These are phyloP conservation scores for Ptilonorhynchus violaceus DNA, from an alignment of 2,113 vertebrate genomes.

Conservation along the genomic window DNA sequence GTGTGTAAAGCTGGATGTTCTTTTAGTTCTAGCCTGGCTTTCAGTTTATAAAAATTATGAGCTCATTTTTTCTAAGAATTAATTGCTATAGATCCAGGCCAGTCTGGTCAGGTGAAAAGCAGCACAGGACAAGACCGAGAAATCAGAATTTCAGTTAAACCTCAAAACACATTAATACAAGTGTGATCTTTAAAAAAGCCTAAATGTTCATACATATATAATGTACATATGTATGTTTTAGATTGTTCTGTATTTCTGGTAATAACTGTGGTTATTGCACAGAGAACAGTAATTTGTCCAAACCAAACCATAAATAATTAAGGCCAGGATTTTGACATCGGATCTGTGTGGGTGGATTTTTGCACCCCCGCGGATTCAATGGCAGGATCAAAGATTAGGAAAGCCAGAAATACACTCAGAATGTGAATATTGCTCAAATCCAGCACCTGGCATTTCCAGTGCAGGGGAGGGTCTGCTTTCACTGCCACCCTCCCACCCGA, in stretches of 20 bases:
- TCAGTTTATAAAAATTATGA: not conserved
- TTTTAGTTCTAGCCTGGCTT: not conserved
- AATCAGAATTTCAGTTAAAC: not conserved
- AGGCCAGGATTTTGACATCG: not conserved
- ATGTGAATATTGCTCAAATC: not conserved
- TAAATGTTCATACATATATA: not conserved
- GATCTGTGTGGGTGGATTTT: slow-evolving; percentile 58
- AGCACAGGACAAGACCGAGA: not conserved
- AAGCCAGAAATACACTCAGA: slow-evolving; percentile 51
- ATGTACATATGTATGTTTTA: not conserved
- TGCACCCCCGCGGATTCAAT: slow-evolving; percentile 40
- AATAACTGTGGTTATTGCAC: not conserved
- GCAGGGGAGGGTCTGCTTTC: not conserved
- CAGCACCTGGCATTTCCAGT: slow-evolving; percentile 40
- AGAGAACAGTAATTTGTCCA: slow-evolving; percentile 19
- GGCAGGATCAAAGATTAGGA: slow-evolving; percentile 46
- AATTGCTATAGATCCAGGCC: not conserved
- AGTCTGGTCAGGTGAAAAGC: not conserved
- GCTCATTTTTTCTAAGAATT: not conserved
- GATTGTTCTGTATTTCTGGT: not conserved
- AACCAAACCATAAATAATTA: slow-evolving; percentile 21
- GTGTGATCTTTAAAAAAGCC: not conserved
- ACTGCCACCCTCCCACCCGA: not conserved
- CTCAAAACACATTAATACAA: not conserved
- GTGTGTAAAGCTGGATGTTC: not conserved